Base-by-base conservation (phyloP, 1,140 invertebrate species). In the Sycophaga agraensis region DNA sequence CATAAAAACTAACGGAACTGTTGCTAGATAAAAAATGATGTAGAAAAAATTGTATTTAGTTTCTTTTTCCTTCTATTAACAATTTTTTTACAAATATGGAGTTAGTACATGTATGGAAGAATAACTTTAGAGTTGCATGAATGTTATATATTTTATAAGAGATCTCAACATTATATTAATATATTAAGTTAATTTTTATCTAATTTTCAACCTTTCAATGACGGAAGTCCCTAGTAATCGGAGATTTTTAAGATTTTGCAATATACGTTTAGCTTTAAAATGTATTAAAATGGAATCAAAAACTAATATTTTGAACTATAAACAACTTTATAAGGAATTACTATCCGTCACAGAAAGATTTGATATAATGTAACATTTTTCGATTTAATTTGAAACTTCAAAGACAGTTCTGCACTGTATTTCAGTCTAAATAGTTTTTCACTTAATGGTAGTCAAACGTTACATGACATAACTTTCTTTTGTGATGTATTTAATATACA, bases 71-170 rank as follows among this genome's bases (percentile, higher is more conserved):
- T 14, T 40, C 9, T 19, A 46, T 40, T 39, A 62, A 62, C 53
- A 50, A 56, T 50, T 56, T 51, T 5, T 56, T 49, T 55, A 55
- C n/a, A 60, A 60, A 50, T 64, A 66, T 54, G 19, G 45, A 45
- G 56, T 58, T 59, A 55, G 49, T 64, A 68, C 35, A 45, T 42
- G 35, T 61, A 66, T 62, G 67, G 62, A 68, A 68, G 65, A 56
- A 51, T 68, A 66, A 66, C 56, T 66, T 66, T 40, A 65, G 34
- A 43, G 65, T 60, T 64, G 40, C 34, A 54, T 50, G 35, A 56
- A 8, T 40, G 45, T 55, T 56, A 26, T 16, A 56, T n/a, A n/a
- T n/a, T n/a, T 62, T 26, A 40, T 40, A 50, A 35, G 8, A 56
- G 53, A 56, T 62, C 43, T 62, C 35, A 55, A 62, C 26, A n/a